Base-by-base conservation (phyloP, 2,113 vertebrate genomes). In the Epinephelus moara region DNA sequence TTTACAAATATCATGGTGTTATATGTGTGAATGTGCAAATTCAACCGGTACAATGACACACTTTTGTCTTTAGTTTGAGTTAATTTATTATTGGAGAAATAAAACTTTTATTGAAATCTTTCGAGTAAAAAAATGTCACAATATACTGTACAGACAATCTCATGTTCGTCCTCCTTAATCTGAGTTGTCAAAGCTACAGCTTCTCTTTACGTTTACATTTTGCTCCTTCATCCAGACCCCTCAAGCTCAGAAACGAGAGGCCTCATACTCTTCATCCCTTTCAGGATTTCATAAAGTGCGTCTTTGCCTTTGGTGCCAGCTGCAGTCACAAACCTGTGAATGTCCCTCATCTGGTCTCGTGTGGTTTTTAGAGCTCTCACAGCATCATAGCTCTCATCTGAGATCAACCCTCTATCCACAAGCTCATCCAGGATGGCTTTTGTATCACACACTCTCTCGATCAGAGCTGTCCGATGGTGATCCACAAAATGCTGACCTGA, bases 391-490 rank as follows among this genome's bases (percentile, higher is more conserved):
- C 0, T 25, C 30, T 70, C 70, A 1, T 30, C 0, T 17, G 64
- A 50, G 64, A 88, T 78, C 17, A 8, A 2, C 4, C 1, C 0
- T 5, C 0, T 7, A 0, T 62, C 30, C 59, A 0, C 3, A 14
- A 85, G 86, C 25, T 74, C 1, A 0, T 62, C 23, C 70, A 78
- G 66, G 47, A 85, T 40, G 60, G 6, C 0, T n/a, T 0, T 23
- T 4, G 60, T 73, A 0, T 68, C 45, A 1, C 4, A 61, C n/a
- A 57, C 86, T 57, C 60, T 25, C 17, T 66, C 6, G 4, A 79
- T 68, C 82, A 88, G 78, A 69, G n/a, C 53, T 45, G 14, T 56
- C 37, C 4, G 33, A 81, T 84, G 49, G 18, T 11, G 61, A 56
- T 56, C 74, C 12, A 66, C 18, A 0, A 76, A 76, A 56, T 66